Evolutionary conservation across 2,797 vertebrate genomes (phyloP), one percentile per base, ranked within the genome.

Genomic region (Zenarchopterus dispar): DNA sequence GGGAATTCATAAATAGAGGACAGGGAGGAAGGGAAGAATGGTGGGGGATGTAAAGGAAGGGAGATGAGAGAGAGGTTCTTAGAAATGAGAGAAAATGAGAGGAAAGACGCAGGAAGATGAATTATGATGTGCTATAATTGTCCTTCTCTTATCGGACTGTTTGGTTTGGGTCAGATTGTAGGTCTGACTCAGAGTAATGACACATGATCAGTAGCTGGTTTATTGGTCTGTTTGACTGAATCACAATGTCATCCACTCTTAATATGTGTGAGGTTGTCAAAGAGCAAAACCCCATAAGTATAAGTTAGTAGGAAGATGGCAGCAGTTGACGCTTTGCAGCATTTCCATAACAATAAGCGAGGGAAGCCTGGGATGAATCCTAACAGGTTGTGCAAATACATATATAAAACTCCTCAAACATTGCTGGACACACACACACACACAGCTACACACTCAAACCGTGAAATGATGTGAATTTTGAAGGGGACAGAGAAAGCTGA

Each of bases 1-100:
- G 80, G 90, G 94, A 95, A 94, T 95, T 94, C 91, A 91, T 94
- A 92, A 94, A 87, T 73, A 91, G 88, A 91, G 90, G 87, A 88
- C 81, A 70, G 81, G 33, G 51, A 70, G 75, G 51, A 55, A 56
- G 52, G 39, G 18, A 28, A 49, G 21, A 26, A 24, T 67, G 48
- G 66, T 49, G 67, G 64, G 73, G 75, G 62, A 70, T 68, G 60
- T 48, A 77, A 77, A 70, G 77, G 61, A 85, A 77, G 65, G 57
- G 54, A 70, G 73, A 85, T 52, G 70, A 80, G 76, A 77, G 70
- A 78, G 78, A 77, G 75, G 70, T 60, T 78, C 76, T 73, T 58
- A 72, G 75, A 83, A 73, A 86, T 49, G 46, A 51, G 64, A 76
- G 62, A 43, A 48, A 33, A 51, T 51, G 56, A 39, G 59, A 62